Conservation (phyloP, 2,113 vertebrate genomes). For the Brienomyrus longianalis region DNA sequence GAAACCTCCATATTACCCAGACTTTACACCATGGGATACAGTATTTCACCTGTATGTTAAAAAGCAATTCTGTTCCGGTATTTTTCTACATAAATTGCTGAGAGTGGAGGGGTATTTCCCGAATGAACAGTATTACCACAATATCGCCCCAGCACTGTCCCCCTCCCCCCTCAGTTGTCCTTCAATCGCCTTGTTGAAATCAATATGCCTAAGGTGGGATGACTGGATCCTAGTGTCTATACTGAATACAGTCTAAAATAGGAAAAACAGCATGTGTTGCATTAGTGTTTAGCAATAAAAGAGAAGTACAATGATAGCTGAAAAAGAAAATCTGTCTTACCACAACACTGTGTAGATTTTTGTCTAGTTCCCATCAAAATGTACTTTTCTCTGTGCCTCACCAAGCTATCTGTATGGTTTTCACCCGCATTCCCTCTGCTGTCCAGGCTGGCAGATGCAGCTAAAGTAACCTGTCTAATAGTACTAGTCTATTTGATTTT, state of each 20-base stretch:
- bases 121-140: neutral
- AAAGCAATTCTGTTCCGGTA: neutral
- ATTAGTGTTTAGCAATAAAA: neutral
- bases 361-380: neutral
- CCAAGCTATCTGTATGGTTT: neutral
- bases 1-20: neutral
- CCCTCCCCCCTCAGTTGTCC: neutral
- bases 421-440: neutral
- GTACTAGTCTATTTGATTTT: slow-evolving; percentile 25
- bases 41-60: neutral
- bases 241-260: neutral
- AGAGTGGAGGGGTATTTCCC: neutral
- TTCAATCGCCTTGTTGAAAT: neutral
- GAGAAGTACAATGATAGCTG: neutral
- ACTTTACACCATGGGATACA: neutral
- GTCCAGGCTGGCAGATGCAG: neutral
- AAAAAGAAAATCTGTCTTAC: neutral
- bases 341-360: neutral
- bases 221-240: neutral
- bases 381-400: neutral
- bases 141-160: neutral
- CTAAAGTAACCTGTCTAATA: slow-evolving; percentile 20
- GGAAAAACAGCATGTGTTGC: neutral
- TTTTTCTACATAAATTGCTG: neutral
- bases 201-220: neutral